Base-by-base conservation (phyloP, 2,113 vertebrate species). In the Mastomys natalensis region DNA sequence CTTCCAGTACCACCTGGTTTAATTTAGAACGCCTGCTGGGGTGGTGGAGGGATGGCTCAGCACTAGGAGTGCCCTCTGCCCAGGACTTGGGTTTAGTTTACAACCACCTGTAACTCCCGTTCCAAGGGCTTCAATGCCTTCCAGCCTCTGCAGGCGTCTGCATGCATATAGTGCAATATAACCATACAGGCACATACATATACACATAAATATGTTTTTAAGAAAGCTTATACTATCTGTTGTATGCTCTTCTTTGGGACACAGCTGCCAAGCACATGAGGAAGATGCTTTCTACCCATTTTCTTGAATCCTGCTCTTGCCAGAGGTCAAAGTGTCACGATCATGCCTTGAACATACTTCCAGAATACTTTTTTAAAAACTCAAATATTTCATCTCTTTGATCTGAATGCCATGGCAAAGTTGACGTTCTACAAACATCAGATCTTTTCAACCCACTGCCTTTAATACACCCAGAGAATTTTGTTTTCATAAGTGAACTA, bases 401-500 rank as follows among this genome's bases (percentile, higher is more conserved):
- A 91, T 45, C 17, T 73, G 31, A 58, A 81, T 85, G 72, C 60
- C 90, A 73, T 24, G 82, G 48, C 72, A 82, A 90, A 58, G 8
- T 91, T 94, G 62, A 4, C 76, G 10, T n/a, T 55, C 31, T 93
- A 68, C 37, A 92, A 93, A 73, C 40, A 78, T 37, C 17, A 80
- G 17, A 37, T 80, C 48, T 37, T 37, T 53, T 11, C 48, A 53
- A 21, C 7, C 29, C 29, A 34, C 76, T 11, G 0, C 15, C 17
- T 80, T 21, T 37, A 53, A 93, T 77, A 77, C 29, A 92, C 82
- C 77, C 22, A 91, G 29, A 90, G 31, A 89, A 94, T 60, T 60
- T 40, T 24, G n/a, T 58, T 4, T 8, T 40, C 37, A 1, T 82
- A 60, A 40, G 21, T 60, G 58, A 74, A 43, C 26, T 29, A 60